Evolutionary conservation across 2,888 invertebrate species (phyloP), one percentile per base, ranked within the genome.

Genomic region (Unio pictorum): DNA sequence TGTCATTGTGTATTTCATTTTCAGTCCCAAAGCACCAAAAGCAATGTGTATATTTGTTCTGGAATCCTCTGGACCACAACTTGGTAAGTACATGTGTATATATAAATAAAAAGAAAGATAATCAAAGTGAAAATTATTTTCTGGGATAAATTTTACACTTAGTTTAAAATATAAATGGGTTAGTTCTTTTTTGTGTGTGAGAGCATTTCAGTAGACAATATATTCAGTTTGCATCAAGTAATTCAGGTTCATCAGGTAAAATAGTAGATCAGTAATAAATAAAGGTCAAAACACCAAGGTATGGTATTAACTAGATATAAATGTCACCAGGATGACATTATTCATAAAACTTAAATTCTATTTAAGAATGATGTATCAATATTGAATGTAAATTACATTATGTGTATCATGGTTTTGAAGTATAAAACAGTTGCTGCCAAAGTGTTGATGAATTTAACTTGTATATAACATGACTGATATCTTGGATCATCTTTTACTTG

Each of bases 1-100:
- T 18, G 26, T 23, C 30, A 15, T 26, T 26, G 20, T 30, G 23
- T 23, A 18, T 55, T 55, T 3, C 57, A 34, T 64, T 88, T 90
- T 20, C 84, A 96, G 96, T 94, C 68, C 95, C 96, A 0, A 94
- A 95, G 67, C 95, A 96, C 89, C 93, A 94, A 18, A 92, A 98
- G 15, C 94, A 95, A 77, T 97, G 97, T 88, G 95, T 96, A 83
- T 93, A 94, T 0, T 93, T 98, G 20, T 93, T 95, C 55, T 98
- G 97, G 97, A 96, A 95, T 89, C 94, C 94, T 55, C 90, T 92
- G 18, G 96, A 97, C 81, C 92, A 93, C 30, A 94, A 95, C 89
- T 91, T 96, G 81, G 90, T 90, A 79, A 74, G 81, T 82, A 8
- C 18, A 26, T 69, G 6, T 58, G 58, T 7, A 6, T 58, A 6